Evolutionary conservation across 2,797 vertebrate genomes (phyloP).

Genomic region (Sebastes goodei): DNA sequence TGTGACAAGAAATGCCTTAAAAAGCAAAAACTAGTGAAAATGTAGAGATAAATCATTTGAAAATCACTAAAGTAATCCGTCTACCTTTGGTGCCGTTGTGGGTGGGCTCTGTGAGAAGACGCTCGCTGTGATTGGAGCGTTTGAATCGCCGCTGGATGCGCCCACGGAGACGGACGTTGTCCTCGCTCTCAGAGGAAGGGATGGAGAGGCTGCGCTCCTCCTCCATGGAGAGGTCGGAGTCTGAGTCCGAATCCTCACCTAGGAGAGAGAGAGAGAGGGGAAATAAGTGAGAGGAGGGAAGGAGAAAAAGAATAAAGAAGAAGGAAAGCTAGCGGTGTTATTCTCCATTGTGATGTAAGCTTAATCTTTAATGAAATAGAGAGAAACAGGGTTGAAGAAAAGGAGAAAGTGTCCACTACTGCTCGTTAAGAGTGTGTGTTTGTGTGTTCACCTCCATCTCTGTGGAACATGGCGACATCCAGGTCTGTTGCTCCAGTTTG

Average conservation of each 20-base stretch:
- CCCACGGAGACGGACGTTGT: constrained; percentile 93
- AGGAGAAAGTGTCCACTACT: not conserved
- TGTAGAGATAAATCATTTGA: not conserved
- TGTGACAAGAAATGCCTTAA: not conserved
- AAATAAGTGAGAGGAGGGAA: not conserved
- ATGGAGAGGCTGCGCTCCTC: constrained; percentile 97
- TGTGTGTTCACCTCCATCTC: constrained; percentile 88
- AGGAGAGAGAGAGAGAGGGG: not conserved
- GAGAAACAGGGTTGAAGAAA: not conserved
- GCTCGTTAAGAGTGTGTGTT: not conserved
- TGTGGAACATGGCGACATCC: constrained; percentile 97
- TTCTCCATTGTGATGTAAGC: not conserved
- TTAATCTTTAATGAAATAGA: not conserved
- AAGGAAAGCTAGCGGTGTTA: not conserved
- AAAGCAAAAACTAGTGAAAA: not conserved
- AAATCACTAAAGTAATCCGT: fast-evolving
- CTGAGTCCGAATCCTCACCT: constrained; percentile 96
- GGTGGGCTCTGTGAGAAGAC: constrained; percentile 90
- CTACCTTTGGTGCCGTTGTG: constrained; percentile 92
- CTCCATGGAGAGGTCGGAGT: constrained; percentile 96
- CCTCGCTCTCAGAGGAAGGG: constrained; percentile 96
- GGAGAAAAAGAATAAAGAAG: not conserved
- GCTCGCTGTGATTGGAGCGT: constrained; percentile 90
- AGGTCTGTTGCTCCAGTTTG: constrained; percentile 95
- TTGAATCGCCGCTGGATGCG: constrained; percentile 93